Evolutionary conservation across 2,888 invertebrate species (phyloP).

Genomic region (Rhyacophila evoluta): DNA sequence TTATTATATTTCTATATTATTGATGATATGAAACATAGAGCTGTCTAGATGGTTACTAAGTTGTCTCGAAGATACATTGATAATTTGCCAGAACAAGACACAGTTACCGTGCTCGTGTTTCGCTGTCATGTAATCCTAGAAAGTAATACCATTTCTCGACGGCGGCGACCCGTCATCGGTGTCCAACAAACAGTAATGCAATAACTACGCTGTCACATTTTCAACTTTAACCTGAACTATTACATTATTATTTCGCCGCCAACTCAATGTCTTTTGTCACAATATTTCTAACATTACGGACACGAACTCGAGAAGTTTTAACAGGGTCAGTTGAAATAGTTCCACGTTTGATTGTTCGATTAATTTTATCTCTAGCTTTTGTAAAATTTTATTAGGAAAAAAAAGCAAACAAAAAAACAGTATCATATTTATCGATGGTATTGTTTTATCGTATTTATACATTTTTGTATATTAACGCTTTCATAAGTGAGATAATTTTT

Average conservation of each 20-base stretch:
- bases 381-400: too few species aligned
- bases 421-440: too few species aligned
- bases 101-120: too few species aligned
- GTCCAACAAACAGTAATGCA: slow-evolving; percentile 11
- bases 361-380: slow-evolving; percentile 2
- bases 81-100: neutral
- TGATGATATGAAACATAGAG: too few species aligned
- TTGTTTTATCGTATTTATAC: too few species aligned
- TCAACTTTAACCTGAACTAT: slow-evolving; percentile 22
- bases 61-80: too few species aligned
- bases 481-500: too few species aligned
- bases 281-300: neutral
- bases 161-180: neutral
- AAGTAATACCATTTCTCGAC: neutral
- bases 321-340: neutral
- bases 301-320: neutral
- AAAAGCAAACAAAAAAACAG: too few species aligned
- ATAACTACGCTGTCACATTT: neutral
- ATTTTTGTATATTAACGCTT: too few species aligned
- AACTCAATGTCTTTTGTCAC: neutral
- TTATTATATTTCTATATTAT: too few species aligned
- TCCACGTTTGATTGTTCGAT: neutral
- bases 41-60: too few species aligned
- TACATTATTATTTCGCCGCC: neutral
- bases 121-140: neutral